Conservation (phyloP, 2,888 invertebrate genomes). For the Acanthoscelides obtectus region DNA sequence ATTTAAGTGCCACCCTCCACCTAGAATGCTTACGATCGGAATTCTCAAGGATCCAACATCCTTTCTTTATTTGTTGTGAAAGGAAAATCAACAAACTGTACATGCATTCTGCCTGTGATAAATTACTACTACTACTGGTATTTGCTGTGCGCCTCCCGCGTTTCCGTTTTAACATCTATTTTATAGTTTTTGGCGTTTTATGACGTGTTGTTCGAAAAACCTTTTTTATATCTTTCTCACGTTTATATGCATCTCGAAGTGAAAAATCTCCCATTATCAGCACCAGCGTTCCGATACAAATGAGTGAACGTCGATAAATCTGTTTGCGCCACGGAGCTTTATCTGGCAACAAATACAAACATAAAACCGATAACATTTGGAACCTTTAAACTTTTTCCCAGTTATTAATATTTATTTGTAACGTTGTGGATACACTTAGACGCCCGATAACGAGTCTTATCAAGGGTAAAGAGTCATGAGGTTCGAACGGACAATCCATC, state of each 20-base stretch:
- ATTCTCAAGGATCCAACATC: too few relatives aligned
- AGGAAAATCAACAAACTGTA: too few relatives aligned
- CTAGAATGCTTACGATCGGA: too few relatives aligned
- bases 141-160: too few relatives aligned
- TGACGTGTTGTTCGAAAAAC: too few relatives aligned
- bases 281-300: conserved; percentile 9
- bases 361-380: conserved; percentile 13
- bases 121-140: too few relatives aligned
- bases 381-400: conserved; percentile 25
- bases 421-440: conserved; percentile 23
- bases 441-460: conserved; percentile 23
- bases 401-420: conserved; percentile 24
- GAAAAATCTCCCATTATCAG: not conserved
- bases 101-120: too few relatives aligned
- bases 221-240: not conserved
- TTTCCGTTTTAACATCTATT: not conserved
- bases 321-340: conserved; percentile 19
- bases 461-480: conserved; percentile 26
- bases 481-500: conserved; percentile 23
- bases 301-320: conserved; percentile 17
- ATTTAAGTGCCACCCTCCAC: too few relatives aligned
- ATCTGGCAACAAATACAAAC: conserved; percentile 22
- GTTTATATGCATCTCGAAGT: not conserved
- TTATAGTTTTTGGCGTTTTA: too few relatives aligned
- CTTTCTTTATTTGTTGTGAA: too few relatives aligned